Base-by-base conservation (phyloP, 2,113 vertebrate genomes). In the Tragelaphus buxtoni region DNA sequence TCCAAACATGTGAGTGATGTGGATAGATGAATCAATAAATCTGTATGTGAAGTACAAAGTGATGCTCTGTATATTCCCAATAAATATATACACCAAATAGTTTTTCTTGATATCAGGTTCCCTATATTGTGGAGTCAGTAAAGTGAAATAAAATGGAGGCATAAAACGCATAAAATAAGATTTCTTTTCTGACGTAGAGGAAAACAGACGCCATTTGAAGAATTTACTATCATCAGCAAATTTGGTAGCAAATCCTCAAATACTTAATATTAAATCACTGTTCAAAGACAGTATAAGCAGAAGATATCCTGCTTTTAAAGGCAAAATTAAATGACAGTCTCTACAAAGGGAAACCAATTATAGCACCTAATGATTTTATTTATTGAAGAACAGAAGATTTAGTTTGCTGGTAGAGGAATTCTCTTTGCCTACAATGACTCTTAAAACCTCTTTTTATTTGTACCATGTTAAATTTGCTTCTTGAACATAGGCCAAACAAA, bases 271-370 rank as follows among this genome's bases (percentile, higher is more conserved):
- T 60, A 53, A 76, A 30, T 55, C 80, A 82, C 28, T 74, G 35
- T 96, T 90, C 28, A 96, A 94, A 97, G 30, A 74, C n/a, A 90
- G 87, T n/a, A 4, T 5, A 13, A 10, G 18, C 35, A 69, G 28
- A 88, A 17, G 42, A 55, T 85, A 89, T 18, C n/a, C n/a, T 95
- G 11, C 79, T 32, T 94, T 98, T 82, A 98, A 97, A 97, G n/a
- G 22, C 0, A 96, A 92, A 91, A 92, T 42, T 97, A 87, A 90
- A 63, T 92, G 91, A 35, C 26, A 76, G 24, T 93, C 42, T 60
- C 63, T 80, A 72, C n/a, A 88, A 30, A 91, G 45, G 53, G n/a
- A 88, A 95, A 92, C 22, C 65, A 83, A 53, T 83, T 42, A 53
- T 61, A 79, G 58, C 5, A 10, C 92, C 65, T 96, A 18, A 87